A percentile compares a stretch with the other conserved stretches of the same genome.
Evolutionary conservation across 2,888 invertebrate genomes (phyloP).

Genomic region (Axea sp.): DNA sequence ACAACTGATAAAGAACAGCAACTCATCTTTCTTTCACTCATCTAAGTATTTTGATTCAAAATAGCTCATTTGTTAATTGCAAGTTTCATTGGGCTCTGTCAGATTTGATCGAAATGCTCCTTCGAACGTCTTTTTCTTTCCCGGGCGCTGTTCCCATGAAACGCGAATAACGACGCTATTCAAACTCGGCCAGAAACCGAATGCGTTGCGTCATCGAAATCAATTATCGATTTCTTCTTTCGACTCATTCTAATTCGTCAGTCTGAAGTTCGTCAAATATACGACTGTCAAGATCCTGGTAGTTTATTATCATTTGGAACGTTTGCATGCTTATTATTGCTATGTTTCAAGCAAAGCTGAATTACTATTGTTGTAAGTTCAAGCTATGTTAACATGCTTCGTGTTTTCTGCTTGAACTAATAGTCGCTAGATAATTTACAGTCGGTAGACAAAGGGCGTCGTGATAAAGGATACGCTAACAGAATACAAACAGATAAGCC

Average conservation of each 20-base stretch:
- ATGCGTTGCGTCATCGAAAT: no score
- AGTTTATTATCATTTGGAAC: conserved; percentile 37
- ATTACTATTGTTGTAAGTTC: conserved; percentile 57
- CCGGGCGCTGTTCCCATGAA: no score
- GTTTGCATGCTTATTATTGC: conserved; percentile 39
- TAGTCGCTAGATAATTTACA: conserved; percentile 56
- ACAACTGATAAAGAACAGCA: no score
- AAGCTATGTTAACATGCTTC: conserved; percentile 52
- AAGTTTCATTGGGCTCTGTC: no score
- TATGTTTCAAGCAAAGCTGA: conserved; percentile 27
- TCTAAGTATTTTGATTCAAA: no score
- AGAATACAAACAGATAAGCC: conserved; percentile 61
- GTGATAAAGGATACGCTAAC: conserved; percentile 60
- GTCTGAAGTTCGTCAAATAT: conserved; percentile 19
- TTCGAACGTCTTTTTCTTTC: no score
- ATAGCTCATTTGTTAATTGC: no score
- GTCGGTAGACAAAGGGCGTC: conserved; percentile 51
- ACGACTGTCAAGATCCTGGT: conserved; percentile 24
- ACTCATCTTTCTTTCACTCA: no score
- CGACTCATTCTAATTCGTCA: background rate
- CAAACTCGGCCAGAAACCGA: no score
- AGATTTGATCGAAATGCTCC: no score
- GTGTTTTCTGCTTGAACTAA: conserved; percentile 60
- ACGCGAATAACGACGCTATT: no score
- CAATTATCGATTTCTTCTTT: no score